These are phyloP conservation scores for Argentina silus DNA, from an alignment of 2,797 vertebrate species.

Conservation along the genomic window DNA sequence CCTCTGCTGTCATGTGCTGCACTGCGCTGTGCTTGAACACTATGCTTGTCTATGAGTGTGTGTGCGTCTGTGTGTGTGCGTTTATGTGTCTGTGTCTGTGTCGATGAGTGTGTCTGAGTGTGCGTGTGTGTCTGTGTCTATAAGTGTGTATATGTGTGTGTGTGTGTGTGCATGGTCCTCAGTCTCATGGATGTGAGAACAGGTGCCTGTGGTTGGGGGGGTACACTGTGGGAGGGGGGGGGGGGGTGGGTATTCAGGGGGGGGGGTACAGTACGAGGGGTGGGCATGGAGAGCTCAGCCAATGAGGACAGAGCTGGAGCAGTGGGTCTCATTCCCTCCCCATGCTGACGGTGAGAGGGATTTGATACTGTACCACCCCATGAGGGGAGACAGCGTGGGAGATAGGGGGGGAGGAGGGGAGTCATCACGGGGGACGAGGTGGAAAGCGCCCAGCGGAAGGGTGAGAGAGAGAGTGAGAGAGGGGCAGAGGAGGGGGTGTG, in stretches of 20 bases:
- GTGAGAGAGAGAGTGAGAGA: not conserved
- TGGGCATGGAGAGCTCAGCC: not conserved
- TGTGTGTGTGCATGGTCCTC: slow-evolving; percentile 16
- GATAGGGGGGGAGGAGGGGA: too few relatives aligned
- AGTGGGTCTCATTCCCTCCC: not conserved
- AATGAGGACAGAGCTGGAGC: not conserved
- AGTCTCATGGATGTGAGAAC: slow-evolving; percentile 39
- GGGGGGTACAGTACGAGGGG: not conserved
- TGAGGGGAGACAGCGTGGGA: not conserved
- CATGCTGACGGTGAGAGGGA: not conserved
- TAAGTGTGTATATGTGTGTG: slow-evolving; percentile 33
- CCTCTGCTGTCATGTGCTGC: slow-evolving; percentile 2
- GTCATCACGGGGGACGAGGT: too few relatives aligned
- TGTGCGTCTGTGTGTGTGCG: too few relatives aligned
- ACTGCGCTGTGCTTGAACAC: too few relatives aligned
- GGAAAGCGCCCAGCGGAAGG: not conserved
- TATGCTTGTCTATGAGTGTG: too few relatives aligned
- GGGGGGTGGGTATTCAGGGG: not conserved
- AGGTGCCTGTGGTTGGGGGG: slow-evolving; percentile 44
- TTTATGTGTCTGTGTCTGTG: too few relatives aligned
- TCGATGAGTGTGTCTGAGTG: not conserved
- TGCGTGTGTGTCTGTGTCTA: too few relatives aligned
- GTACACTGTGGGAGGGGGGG: not conserved
- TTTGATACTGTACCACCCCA: not conserved
- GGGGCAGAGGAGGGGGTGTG: too few relatives aligned